Evolutionary conservation across 2,113 vertebrate species (phyloP), one percentile per base, ranked within the genome.

Genomic region (Setophaga kirtlandii): DNA sequence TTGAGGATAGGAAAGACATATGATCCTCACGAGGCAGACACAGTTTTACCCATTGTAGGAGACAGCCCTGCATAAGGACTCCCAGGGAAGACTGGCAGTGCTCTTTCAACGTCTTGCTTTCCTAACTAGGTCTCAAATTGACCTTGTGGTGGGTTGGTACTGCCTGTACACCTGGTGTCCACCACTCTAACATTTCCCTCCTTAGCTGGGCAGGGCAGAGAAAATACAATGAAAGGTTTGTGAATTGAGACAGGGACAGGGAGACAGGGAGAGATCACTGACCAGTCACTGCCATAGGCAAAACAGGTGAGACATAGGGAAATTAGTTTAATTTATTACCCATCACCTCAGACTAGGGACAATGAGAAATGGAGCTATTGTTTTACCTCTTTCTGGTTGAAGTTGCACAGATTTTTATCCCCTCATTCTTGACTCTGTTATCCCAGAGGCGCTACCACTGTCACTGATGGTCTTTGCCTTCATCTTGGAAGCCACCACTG

Each of bases 381-480:
- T 52, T 55, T 28, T 15, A 65, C 15, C 12, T 33, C 37, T 63
- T 22, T 64, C 44, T 22, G 12, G 33, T 14, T 70, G n/a, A 39
- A 35, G 3, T 31, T 31, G 10, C 30, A 62, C 41, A 41, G 78
- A n/a, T 55, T 69, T 89, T 67, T 47, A 30, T 62, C 8, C 10
- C 30, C 18, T 23, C 12, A 23, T 75, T 68, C 33, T 63, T n/a
- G 30, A 56, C 20, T 65, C 10, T 53, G 17, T 19, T 67, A 47
- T 44, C 8, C 15, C 11, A 44, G 35, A 62, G 15, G 15, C 0
- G 0, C 31, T 60, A 19, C 25, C 27, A 15, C 17, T 14, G 2
- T 21, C 9, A 4, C 18, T 33, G 52, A 47, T 3, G 11, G 27
- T 33, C 56, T 63, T 44, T 5, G 8, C 24, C 24, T 65, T 35